Percentiles rank a stretch among this genome's conserved stretches.
phyloP scores from a whole-genome alignment of 92 coral and sea anemone genomes.

The Palythoa grandis region DNA sequence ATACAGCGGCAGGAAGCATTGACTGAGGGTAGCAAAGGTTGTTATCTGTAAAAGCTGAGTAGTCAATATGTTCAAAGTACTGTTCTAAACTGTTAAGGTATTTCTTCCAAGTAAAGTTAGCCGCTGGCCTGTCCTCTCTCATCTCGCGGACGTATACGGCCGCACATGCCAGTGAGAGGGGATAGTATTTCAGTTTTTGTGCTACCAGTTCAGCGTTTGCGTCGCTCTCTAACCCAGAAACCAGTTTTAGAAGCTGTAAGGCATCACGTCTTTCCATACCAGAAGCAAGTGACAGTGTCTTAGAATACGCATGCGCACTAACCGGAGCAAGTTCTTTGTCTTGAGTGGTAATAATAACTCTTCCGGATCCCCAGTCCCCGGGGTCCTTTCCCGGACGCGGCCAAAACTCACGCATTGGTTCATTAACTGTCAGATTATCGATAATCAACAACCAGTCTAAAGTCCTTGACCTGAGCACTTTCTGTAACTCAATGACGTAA shows the following conservation, averaged over 20 bases:
- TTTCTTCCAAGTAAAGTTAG: conserved; percentile 74
- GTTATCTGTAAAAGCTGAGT: conserved; percentile 73
- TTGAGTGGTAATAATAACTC: conserved; percentile 84
- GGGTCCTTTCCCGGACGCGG: conserved; percentile 70
- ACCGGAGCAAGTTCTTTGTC: conserved; percentile 76
- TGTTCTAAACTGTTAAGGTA: conserved; percentile 59
- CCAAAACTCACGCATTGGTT: conserved; percentile 75
- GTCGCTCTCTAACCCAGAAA: conserved; percentile 68
- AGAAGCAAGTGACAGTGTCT: conserved; percentile 53
- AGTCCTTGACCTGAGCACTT: conserved; percentile 35
- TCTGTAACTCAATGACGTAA: conserved; percentile 53
- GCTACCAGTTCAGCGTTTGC: conserved; percentile 47
- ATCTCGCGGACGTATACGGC: conserved; percentile 87
- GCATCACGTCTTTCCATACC: conserved; percentile 88
- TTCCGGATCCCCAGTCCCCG: conserved; percentile 82
- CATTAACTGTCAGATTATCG: conserved; percentile 70
- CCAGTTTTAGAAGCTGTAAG: conserved; percentile 54
- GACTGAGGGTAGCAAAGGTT: conserved; percentile 82
- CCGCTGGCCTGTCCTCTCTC: conserved; percentile 78
- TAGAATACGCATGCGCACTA: conserved; percentile 63
- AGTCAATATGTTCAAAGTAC: conserved; percentile 70
- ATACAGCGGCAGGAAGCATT: conserved; percentile 76
- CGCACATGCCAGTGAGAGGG: conserved; percentile 91
- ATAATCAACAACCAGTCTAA: conserved; percentile 77
- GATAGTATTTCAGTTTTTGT: conserved; percentile 62